Conservation (phyloP, 2,113 vertebrate genomes). For the Mugil cephalus region DNA sequence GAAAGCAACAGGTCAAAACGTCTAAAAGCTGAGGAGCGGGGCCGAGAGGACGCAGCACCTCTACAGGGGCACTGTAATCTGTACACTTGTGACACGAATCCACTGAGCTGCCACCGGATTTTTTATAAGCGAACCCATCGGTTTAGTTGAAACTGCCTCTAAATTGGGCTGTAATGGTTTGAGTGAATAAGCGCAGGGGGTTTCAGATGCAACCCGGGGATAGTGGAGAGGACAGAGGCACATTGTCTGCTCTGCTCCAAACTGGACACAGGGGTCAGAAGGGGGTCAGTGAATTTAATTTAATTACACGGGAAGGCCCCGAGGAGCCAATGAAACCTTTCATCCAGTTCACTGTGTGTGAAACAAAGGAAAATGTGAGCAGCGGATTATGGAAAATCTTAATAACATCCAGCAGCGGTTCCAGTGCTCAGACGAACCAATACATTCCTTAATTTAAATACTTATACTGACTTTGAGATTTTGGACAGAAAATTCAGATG, state of each 20-base stretch:
- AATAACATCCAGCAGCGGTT: slow-evolving; percentile 24
- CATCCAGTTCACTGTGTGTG: slow-evolving; percentile 22
- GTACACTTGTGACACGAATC: slow-evolving; percentile 6
- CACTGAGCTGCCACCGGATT: slow-evolving; percentile 11
- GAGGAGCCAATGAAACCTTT: slow-evolving; percentile 61
- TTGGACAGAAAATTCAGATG: neutral
- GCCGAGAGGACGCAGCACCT: slow-evolving; percentile 23
- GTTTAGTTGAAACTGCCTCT: slow-evolving; percentile 39
- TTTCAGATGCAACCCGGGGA: slow-evolving; percentile 62
- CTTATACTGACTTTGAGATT: neutral
- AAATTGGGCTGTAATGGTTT: slow-evolving; percentile 54
- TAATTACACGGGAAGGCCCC: slow-evolving; percentile 72
- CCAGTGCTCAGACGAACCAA: slow-evolving; percentile 5
- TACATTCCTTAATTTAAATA: neutral
- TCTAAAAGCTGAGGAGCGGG: neutral
- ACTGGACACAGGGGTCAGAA: slow-evolving; percentile 72
- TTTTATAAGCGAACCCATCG: neutral
- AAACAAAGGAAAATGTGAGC: slow-evolving; percentile 72
- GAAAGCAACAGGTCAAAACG: slow-evolving; percentile 2
- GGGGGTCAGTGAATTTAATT: slow-evolving; percentile 76
- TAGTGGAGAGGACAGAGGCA: slow-evolving; percentile 69
- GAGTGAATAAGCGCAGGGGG: slow-evolving; percentile 51
- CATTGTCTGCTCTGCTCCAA: slow-evolving; percentile 70
- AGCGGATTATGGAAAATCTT: slow-evolving; percentile 60
- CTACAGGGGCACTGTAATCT: neutral